Evolutionary conservation across 2,888 invertebrate species (phyloP), one percentile per base, ranked within the genome.

Genomic region (Erebia palarica): DNA sequence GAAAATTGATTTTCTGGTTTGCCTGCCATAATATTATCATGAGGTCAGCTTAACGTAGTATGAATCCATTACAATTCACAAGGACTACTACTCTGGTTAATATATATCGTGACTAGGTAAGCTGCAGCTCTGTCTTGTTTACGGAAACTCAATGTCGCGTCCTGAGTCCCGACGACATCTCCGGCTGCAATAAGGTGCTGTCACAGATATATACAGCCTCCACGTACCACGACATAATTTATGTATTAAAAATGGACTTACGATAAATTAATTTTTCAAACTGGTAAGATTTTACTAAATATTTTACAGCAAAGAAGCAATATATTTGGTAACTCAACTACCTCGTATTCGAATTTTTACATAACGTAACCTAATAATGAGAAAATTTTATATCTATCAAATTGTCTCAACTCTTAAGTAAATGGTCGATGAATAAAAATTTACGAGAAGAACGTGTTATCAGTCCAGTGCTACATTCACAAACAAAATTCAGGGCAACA

Each of bases 121-220:
- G 47, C 47, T 47, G 59, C 27, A 59, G 44, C 18, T 55, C 11
- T 55, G 55, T 64, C 51, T 51, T 64, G 64, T 64, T 64, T 64
- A 64, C 51, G 64, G 64, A 64, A 47, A 14, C 27, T 49, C 49
- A 51, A 49, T 49, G 64, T 64, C 51, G 64, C 64, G 44, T 61
- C 60, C n/a, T 10, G 36, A 36, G 36, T 36, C 36, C 36, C 36
- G 36, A 36, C 36, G 64, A 64, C 81, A 84, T 84, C 86, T 82
- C 78, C 77, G 72, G 75, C 75, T 77, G 76, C 77, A 77, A 78
- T 78, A 77, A 78, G 76, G 77, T 75, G 65, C 76, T 77, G 73
- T 76, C 74, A 76, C 76, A 76, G 78, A 81, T 77, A 81, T 0
- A 0, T 80, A 78, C 80, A 78, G 79, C 77, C 73, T 75, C 76